A percentile compares a stretch with the other conserved stretches of the same genome.
Conservation (phyloP, 1,140 invertebrate species). For the Ooceraea biroi region DNA sequence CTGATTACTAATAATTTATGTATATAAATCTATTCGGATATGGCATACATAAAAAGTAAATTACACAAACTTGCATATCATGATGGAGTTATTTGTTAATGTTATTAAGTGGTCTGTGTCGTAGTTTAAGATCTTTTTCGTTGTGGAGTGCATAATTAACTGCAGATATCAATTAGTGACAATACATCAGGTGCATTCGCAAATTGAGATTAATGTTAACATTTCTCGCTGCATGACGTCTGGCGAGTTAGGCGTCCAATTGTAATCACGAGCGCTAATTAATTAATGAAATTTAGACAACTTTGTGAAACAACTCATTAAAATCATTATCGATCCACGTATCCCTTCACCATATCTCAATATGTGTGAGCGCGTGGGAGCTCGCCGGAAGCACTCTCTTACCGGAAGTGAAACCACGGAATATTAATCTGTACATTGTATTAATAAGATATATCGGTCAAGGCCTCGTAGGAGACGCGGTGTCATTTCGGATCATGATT, state of each 20-base stretch:
- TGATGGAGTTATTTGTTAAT: neutral
- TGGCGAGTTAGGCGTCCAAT: constrained; percentile 1
- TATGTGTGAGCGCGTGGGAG: neutral
- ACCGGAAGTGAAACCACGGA: constrained; percentile 45
- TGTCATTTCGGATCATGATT: constrained; percentile 29
- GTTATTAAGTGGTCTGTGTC: neutral
- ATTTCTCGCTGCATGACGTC: neutral
- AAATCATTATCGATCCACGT: neutral
- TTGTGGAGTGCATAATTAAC: constrained; percentile 20
- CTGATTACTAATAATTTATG: neutral
- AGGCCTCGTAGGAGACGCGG: neutral
- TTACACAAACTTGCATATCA: neutral
- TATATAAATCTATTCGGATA: too few species aligned
- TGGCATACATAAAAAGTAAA: too few species aligned
- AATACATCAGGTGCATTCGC: constrained; percentile 1
- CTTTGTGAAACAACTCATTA: neutral
- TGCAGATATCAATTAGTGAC: neutral
- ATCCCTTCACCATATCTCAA: constrained; percentile 18
- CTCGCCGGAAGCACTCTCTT: constrained; percentile 19
- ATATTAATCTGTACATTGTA: constrained; percentile 57
- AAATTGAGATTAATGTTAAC: neutral
- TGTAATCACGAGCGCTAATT: neutral
- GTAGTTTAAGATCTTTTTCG: neutral
- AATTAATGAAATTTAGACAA: constrained; percentile 15
- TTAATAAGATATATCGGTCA: constrained; percentile 21